A percentile compares a stretch with the other conserved stretches of the same genome.
Conservation (phyloP, 2,797 vertebrate species). For the Taeniopygia guttata region DNA sequence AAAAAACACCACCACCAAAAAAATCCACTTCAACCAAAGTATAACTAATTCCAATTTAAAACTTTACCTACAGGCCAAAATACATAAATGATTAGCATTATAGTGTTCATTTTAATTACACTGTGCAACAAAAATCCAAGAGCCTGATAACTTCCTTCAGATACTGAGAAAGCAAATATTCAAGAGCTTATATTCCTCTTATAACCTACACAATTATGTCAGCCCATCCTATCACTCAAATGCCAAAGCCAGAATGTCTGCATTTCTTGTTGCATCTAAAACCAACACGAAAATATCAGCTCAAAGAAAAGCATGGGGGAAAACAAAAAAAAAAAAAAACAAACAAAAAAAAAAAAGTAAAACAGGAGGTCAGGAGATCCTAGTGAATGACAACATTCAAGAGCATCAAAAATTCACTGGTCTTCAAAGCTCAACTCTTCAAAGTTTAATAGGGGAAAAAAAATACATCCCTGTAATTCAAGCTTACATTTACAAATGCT, state of each 20-base stretch:
- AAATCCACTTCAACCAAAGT: constrained; percentile 20
- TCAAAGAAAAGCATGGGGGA: not conserved
- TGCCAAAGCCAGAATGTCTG: not conserved
- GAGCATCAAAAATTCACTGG: not conserved
- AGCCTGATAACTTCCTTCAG: constrained; percentile 41
- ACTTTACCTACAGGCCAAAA: constrained; percentile 69
- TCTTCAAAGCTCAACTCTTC: constrained; percentile 12
- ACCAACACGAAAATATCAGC: not conserved
- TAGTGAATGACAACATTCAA: not conserved
- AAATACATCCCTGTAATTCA: not conserved
- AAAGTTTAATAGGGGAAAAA: not conserved
- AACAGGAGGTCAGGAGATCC: not conserved
- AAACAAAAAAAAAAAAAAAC: too few relatives aligned
- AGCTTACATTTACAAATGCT: not conserved
- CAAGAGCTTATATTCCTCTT: constrained; percentile 1
- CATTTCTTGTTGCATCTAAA: not conserved
- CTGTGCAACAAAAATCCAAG: constrained; percentile 57
- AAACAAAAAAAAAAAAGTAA: too few relatives aligned
- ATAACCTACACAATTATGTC: not conserved
- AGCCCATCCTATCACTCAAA: not conserved
- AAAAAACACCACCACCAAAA: not conserved
- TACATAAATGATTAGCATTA: constrained; percentile 63
- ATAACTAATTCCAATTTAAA: constrained; percentile 65
- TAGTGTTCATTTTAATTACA: constrained; percentile 72
- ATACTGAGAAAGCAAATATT: constrained; percentile 18